A percentile compares a stretch with the other conserved stretches of the same genome.
These are phyloP conservation scores for Sebastes aleutianus DNA, from an alignment of 2,797 vertebrate species.

Conservation along the genomic window DNA sequence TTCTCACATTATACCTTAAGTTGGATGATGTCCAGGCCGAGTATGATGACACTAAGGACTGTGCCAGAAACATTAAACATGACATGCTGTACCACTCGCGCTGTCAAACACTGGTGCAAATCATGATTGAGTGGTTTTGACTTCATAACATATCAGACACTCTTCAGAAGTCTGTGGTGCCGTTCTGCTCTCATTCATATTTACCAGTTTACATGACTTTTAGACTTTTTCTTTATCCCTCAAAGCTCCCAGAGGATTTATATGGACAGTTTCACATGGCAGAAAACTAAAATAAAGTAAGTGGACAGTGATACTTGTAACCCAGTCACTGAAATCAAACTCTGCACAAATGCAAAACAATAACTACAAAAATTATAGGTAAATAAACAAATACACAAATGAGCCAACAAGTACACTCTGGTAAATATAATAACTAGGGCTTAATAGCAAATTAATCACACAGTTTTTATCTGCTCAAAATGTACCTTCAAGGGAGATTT, in stretches of 20 bases:
- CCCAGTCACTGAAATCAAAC: not conserved
- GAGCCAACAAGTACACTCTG: not conserved
- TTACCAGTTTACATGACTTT: not conserved
- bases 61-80: conserved; percentile 64
- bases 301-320: not conserved
- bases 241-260: not conserved
- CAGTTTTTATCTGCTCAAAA: no score
- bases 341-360: not conserved
- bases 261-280: not conserved
- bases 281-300: not conserved
- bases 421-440: no score
- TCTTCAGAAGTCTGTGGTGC: not conserved
- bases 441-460: no score
- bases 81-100: conserved; percentile 32
- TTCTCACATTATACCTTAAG: conserved; percentile 63
- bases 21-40: conserved; percentile 64
- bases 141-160: not conserved
- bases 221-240: not conserved
- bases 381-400: not conserved
- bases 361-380: not conserved
- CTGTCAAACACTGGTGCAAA: conserved; percentile 47
- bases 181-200: not conserved
- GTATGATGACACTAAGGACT: conserved; percentile 62
- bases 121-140: conserved; percentile 27
- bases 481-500: no score